Base-by-base conservation (phyloP, 2,113 vertebrate genomes). In the Micromys minutus region DNA sequence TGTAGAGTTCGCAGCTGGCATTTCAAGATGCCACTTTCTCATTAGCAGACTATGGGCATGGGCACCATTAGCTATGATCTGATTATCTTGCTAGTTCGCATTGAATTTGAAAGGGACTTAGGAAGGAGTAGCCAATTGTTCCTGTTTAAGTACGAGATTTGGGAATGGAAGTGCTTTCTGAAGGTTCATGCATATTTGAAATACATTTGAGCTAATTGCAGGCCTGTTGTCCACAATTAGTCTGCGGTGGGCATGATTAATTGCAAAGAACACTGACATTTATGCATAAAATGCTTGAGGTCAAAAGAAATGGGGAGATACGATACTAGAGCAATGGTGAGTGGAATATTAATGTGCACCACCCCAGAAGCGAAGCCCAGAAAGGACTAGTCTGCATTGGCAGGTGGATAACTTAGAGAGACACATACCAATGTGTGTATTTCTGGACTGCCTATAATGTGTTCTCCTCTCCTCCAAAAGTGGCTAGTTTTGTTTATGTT, bases 221-320 rank as follows among this genome's bases (percentile, higher is more conserved):
- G 96, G 97, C 96, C 97, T 98, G 97, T 98, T 98, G 98, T 98
- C 98, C 97, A 98, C 98, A 98, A 98, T 99, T 98, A 98, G 98
- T 98, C 98, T 98, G 97, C 92, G 96, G 97, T 96, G 98, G 98
- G 98, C 97, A 98, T 98, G 98, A 98, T 98, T 98, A 98, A 99
- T 98, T 98, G 98, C 98, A 98, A 98, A 97, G 97, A 98, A 97
- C 96, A 97, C 95, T 98, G 98, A 98, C 98, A 98, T 98, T 98
- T 98, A 98, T 98, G 98, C 97, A 97, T 98, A 99, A 98, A 98
- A 98, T 93, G 98, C 98, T 98, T 90, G 97, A 97, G 98, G 98
- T 99, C 98, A 98, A 96, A 97, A 98, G 98, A 98, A 98, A 98
- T 96, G 97, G 98, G 98, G 98, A 98, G 98, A 98, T 97, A 97